Conservation (phyloP, 2,888 invertebrate species). For the Coelopa pilipes region DNA sequence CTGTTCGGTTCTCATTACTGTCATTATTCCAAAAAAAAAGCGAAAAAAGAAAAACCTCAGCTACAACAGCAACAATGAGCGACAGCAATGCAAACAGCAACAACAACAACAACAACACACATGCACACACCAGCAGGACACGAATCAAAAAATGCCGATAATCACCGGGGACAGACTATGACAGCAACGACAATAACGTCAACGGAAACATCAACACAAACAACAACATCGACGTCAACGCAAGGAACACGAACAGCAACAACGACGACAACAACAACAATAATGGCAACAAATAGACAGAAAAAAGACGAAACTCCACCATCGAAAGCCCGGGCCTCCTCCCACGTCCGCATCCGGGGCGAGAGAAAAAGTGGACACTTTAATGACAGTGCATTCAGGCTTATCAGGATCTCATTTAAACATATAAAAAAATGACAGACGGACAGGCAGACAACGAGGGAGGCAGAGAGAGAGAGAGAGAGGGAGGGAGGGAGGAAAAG, state of each 20-base stretch:
- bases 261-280: not conserved
- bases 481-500: no score
- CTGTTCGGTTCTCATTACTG: conserved; percentile 11
- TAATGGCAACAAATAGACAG: no score
- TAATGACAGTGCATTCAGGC: conserved; percentile 32
- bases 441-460: no score
- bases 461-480: no score
- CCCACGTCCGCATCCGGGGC: not conserved
- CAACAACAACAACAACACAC: not conserved
- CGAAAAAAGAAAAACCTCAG: not conserved
- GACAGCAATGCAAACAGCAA: not conserved
- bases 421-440: not conserved
- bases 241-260: no score
- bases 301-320: no score
- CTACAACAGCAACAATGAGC: not conserved
- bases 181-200: no score
- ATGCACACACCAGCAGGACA: not conserved
- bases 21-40: not conserved
- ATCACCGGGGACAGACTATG: no score
- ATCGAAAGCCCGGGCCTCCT: not conserved
- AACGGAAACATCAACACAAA: no score
- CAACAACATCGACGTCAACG: no score
- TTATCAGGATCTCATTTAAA: conserved; percentile 25
- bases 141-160: no score
- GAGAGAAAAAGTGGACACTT: conserved; percentile 12